Conservation (phyloP, 2,113 vertebrate genomes). For the Esox niger region DNA sequence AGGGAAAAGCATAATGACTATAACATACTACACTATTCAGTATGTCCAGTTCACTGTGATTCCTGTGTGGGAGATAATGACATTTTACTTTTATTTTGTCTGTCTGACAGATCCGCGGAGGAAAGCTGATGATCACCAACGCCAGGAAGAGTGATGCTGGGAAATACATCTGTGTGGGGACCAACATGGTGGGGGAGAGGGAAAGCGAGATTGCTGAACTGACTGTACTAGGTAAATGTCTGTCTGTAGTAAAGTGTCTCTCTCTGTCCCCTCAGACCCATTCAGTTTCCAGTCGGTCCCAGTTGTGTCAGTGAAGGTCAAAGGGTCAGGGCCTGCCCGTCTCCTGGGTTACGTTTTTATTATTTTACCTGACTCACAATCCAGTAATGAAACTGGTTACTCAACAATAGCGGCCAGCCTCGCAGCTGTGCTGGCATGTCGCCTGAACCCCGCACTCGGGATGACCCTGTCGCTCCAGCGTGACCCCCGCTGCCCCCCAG, state of each 20-base stretch:
- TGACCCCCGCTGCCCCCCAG: conserved; percentile 1
- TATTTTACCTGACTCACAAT: conserved; percentile 29
- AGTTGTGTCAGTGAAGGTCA: background rate
- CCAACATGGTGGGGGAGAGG: conserved; percentile 97
- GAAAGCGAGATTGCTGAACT: conserved; percentile 95
- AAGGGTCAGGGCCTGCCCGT: conserved; percentile 16
- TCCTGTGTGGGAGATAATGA: too few species aligned
- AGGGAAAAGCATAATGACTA: too few species aligned
- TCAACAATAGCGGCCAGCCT: conserved; percentile 26
- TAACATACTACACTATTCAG: too few species aligned
- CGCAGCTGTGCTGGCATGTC: conserved; percentile 40
- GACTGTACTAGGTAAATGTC: conserved; percentile 86
- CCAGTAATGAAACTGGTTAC: conserved; percentile 50
- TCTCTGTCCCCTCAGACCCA: background rate
- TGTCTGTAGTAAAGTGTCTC: background rate
- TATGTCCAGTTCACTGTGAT: background rate
- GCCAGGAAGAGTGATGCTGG: conserved; percentile 94
- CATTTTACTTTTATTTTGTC: conserved; percentile 23
- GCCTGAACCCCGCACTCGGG: conserved; percentile 7
- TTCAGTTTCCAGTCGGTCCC: conserved; percentile 21
- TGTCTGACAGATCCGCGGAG: conserved; percentile 86
- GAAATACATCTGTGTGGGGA: conserved; percentile 95
- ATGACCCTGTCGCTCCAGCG: conserved; percentile 18
- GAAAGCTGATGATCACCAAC: conserved; percentile 98
- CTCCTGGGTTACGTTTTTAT: conserved; percentile 23